Percentiles rank a stretch among this genome's conserved stretches.
These are phyloP conservation scores for Conus betulinus DNA, from an alignment of 1,140 invertebrate genomes.

Conservation along the genomic window DNA sequence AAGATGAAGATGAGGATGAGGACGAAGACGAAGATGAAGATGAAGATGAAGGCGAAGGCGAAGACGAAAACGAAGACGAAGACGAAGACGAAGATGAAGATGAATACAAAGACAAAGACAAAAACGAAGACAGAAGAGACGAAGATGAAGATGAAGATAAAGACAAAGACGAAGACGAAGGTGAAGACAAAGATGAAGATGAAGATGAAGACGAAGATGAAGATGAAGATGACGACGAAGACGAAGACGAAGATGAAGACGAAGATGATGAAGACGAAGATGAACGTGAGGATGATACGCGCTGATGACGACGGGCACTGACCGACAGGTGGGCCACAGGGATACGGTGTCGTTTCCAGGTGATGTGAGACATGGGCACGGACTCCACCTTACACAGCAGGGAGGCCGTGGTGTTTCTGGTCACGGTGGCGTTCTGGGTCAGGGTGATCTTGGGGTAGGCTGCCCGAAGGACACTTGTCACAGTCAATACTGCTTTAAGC, in stretches of 20 bases:
- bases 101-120: neutral
- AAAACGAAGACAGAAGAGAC: no score
- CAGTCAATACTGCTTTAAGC: no score
- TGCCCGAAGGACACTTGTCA: no score
- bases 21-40: neutral
- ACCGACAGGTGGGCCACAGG: constrained; percentile 5
- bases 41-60: no score
- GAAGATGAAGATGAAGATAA: neutral
- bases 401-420: constrained; percentile 12
- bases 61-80: no score
- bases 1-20: neutral
- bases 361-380: constrained; percentile 15
- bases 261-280: neutral
- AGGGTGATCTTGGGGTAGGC: constrained; percentile 31
- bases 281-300: no score
- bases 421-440: constrained; percentile 31
- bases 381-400: constrained; percentile 35
- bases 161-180: neutral
- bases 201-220: no score
- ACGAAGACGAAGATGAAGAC: neutral
- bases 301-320: no score
- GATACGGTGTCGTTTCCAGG: constrained; percentile 17
- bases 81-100: neutral
- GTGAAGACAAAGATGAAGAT: neutral
- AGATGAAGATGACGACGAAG: no score